Evolutionary conservation across 2,797 vertebrate genomes (phyloP), one percentile per base, ranked within the genome.

Genomic region (Manis javanica): DNA sequence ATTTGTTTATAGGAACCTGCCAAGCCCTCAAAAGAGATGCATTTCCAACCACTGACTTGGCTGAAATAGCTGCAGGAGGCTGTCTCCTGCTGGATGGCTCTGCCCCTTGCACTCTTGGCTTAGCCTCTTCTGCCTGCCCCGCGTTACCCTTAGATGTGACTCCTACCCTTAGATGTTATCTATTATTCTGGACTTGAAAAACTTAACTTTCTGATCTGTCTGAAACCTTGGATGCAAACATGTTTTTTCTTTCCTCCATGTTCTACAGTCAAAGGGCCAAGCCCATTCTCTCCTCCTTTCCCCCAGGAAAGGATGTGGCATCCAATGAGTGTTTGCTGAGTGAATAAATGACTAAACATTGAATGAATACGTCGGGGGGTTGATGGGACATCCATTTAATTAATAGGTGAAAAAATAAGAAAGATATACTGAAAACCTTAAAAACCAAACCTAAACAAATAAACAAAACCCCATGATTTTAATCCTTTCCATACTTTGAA

Each of bases 401-500:
- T 88, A 89, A 53, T 0, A 79, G 18, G 1, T 19, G 81, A 37
- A 59, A 34, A 61, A 61, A 24, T 23, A 49, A 29, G 51, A 74
- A 34, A 49, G 2, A 69, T 91, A 77, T 5, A 57, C 15, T 66
- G 11, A 90, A 79, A 72, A 57, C n/a, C 1, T 55, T 18, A n/a
- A 81, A 55, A 59, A 53, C 1, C 34, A 81, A 93, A 69, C 13
- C 11, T 24, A 55, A 61, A 83, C 13, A 66, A 89, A 79, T 39
- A 55, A 42, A 75, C 61, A 31, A 29, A 87, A 53, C 14, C 26
- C 3, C 8, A 53, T 55, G 31, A 55, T 71, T 91, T 86, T 87
- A 81, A 87, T 93, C 87, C 19, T 51, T 91, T 84, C n/a, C 18
- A 87, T 51, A 79, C 12, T 84, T 66, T 87, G 16, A 90, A 34